A percentile compares a stretch with the other conserved stretches of the same genome.
These are phyloP conservation scores for Lepidocolaptes lacrymiger DNA, from an alignment of 2,797 vertebrate species.

Conservation along the genomic window DNA sequence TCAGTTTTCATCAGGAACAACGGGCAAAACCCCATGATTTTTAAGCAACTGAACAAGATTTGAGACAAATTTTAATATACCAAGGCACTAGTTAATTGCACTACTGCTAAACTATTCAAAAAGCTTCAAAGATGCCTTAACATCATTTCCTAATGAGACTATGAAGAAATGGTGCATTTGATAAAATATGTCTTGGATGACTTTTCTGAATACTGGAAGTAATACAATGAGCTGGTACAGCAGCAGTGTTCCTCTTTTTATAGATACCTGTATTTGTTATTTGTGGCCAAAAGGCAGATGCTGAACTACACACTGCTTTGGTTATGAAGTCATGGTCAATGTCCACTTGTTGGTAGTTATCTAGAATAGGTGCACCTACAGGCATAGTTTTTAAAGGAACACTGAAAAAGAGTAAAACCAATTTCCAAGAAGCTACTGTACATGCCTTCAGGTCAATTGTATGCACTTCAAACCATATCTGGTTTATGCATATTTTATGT, in stretches of 20 bases:
- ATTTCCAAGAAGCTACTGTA: background rate
- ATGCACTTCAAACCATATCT: background rate
- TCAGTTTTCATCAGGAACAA: background rate
- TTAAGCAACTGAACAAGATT: background rate
- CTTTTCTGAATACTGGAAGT: background rate
- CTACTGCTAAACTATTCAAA: background rate
- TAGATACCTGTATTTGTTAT: background rate
- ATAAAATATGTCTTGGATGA: background rate
- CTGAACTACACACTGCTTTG: background rate
- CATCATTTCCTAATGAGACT: background rate
- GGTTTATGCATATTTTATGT: background rate
- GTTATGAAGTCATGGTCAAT: background rate
- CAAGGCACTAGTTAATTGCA: background rate
- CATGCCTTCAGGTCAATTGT: background rate
- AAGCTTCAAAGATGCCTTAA: background rate
- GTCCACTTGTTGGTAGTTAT: background rate
- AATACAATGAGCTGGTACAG: background rate
- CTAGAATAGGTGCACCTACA: background rate
- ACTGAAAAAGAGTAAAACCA: background rate
- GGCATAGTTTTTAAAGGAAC: background rate
- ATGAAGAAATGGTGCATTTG: background rate
- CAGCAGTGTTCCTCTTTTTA: background rate
- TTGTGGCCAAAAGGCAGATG: background rate
- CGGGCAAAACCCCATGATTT: fast-evolving
- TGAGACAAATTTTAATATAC: background rate